Percentiles rank a stretch among this genome's conserved stretches.
Evolutionary conservation across 2,113 vertebrate genomes (phyloP).

Genomic region (Nannobrachium achirus): DNA sequence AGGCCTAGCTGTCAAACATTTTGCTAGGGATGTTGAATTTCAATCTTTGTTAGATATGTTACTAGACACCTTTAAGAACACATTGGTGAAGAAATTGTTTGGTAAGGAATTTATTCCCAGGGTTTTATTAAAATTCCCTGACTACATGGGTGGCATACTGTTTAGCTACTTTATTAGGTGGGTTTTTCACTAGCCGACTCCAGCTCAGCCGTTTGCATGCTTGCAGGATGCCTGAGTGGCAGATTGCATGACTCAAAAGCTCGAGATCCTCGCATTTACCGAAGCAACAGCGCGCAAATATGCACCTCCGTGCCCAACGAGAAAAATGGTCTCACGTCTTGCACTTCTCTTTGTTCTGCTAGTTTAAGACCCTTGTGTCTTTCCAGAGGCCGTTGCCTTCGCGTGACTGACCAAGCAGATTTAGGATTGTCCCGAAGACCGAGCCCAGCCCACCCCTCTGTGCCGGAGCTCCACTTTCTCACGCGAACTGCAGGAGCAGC

Average conservation of each 20-base stretch:
- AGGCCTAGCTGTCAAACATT: no score
- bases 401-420: constrained; percentile 84
- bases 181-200: constrained; percentile 36
- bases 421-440: constrained; percentile 80
- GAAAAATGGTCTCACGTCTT: constrained; percentile 56
- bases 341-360: constrained; percentile 73
- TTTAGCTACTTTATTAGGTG: constrained; percentile 15
- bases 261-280: constrained; percentile 68
- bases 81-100: no score
- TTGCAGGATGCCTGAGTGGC: constrained; percentile 68
- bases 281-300: constrained; percentile 66
- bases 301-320: constrained; percentile 68
- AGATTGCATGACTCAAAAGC: constrained; percentile 79
- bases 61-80: no score
- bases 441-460: constrained; percentile 72
- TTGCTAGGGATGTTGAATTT: no score
- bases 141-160: constrained; percentile 9
- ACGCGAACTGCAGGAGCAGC: constrained; percentile 75
- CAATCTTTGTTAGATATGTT: no score
- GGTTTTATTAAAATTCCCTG: no score
- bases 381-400: constrained; percentile 78
- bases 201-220: constrained; percentile 63
- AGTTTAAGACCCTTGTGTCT: constrained; percentile 81
- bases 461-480: constrained; percentile 74
- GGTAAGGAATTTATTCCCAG: no score